These are phyloP conservation scores for Drosophila bifasciata DNA, from an alignment of 1,140 invertebrate species.

Conservation along the genomic window DNA sequence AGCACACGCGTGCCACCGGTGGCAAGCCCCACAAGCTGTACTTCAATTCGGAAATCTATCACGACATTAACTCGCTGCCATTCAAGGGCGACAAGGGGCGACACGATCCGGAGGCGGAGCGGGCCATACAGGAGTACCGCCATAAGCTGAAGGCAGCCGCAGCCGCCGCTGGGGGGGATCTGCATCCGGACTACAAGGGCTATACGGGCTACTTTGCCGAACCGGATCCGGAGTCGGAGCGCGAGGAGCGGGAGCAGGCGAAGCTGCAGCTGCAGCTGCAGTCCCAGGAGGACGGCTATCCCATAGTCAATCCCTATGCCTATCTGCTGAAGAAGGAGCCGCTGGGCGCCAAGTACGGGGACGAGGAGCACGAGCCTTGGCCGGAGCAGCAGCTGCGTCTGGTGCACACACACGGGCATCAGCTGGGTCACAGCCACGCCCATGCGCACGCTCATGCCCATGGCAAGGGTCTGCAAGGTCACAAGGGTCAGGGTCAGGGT, in stretches of 20 bases:
- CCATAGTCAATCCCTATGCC: conserved; percentile 73
- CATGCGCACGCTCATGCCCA: conserved; percentile 14
- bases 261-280: conserved; percentile 9
- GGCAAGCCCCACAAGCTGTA: conserved; percentile 73
- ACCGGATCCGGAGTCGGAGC: conserved; percentile 37
- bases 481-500: background rate
- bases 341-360: conserved; percentile 53
- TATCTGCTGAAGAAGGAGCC: conserved; percentile 78
- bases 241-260: conserved; percentile 25
- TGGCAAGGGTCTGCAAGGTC: no score
- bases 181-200: conserved; percentile 72
- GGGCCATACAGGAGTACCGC: conserved; percentile 55
- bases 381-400: conserved; percentile 57
- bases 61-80: conserved; percentile 80
- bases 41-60: conserved; percentile 82
- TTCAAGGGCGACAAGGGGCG: conserved; percentile 68
- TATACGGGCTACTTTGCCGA: conserved; percentile 79
- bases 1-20: background rate
- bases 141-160: conserved; percentile 59
- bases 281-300: conserved; percentile 57
- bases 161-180: conserved; percentile 9
- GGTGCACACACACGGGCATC: conserved; percentile 17
- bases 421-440: conserved; percentile 9
- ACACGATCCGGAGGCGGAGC: conserved; percentile 24
- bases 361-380: conserved; percentile 55